Evolutionary conservation across 2,113 vertebrate genomes (phyloP), one percentile per base, ranked within the genome.

Genomic region (Tricholaema leucomelas): DNA sequence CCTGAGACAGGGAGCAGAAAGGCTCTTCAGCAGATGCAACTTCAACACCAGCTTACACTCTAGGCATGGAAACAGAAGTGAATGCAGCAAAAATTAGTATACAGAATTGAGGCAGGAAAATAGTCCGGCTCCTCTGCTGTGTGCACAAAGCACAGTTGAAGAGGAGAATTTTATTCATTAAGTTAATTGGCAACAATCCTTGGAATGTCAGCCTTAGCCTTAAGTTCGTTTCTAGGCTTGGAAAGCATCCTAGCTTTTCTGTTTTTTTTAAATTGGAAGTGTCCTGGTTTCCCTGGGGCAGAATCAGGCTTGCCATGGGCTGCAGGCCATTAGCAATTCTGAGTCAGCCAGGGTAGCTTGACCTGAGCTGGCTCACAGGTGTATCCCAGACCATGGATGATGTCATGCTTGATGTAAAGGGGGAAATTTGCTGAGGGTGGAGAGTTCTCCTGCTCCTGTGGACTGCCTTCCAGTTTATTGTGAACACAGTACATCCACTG

Each of bases 21-120:
- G 33, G 42, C 66, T 96, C 12, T 93, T 79, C 56, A 79, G 83
- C 95, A 95, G 91, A 93, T 96, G 94, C 81, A 92, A 76, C 90
- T 95, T 89, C 81, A 91, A 86, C 86, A 94, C 80, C 74, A 94
- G 87, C 85, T 91, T 95, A 71, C 60, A 59, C 44, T 78, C 70
- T 78, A 79, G 74, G 94, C 90, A 72, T 90, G 85, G 93, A 94
- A 96, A 90, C 87, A 96, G 95, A 5, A 92, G 58, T 93, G 91
- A 96, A 96, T 93, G 85, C 87, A 93, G 74, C 86, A 88, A 88
- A 95, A 95, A 95, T 91, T 71, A 64, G 59, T 88, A 84, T 72
- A 86, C 76, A 67, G 77, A 94, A 92, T 76, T 88, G 58, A 90
- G 72, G 70, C 91, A 93, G 84, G 56, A 91, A 92, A 92, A 90